phyloP scores from a whole-genome alignment of 2,888 invertebrate species.

The Adineta ricciae region DNA sequence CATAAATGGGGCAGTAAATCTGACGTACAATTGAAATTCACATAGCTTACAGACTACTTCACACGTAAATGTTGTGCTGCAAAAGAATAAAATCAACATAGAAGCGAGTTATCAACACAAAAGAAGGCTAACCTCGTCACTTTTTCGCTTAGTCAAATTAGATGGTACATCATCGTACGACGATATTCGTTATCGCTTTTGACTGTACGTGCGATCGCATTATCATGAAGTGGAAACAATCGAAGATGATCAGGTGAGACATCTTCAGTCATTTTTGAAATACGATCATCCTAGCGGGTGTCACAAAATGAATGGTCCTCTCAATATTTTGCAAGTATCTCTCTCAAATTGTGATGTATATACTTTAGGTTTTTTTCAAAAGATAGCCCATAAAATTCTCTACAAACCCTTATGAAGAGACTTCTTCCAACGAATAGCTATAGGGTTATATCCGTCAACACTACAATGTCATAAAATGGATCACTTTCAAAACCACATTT shows the following conservation, averaged over 20 bases:
- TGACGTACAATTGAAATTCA: background rate
- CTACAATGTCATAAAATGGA: too few species aligned
- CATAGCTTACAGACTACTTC: background rate
- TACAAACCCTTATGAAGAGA: too few species aligned
- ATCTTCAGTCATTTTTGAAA: constrained; percentile 7
- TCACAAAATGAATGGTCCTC: too few species aligned
- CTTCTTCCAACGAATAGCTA: too few species aligned
- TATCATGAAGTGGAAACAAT: constrained; percentile 14
- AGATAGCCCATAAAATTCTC: too few species aligned
- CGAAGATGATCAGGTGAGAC: background rate
- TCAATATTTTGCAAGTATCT: too few species aligned
- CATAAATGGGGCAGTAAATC: background rate
- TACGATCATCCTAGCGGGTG: constrained; percentile 16
- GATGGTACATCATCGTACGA: background rate
- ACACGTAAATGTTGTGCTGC: background rate
- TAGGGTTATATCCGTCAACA: too few species aligned
- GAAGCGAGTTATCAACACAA: background rate
- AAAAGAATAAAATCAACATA: background rate
- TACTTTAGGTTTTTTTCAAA: too few species aligned
- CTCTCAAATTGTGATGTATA: too few species aligned
- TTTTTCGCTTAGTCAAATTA: background rate
- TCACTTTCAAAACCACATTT: too few species aligned
- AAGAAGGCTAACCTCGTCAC: background rate
- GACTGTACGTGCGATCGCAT: background rate
- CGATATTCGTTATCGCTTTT: constrained; percentile 6